Evolutionary conservation across 1,140 invertebrate species (phyloP).

Genomic region (Tetraneura akinire): DNA sequence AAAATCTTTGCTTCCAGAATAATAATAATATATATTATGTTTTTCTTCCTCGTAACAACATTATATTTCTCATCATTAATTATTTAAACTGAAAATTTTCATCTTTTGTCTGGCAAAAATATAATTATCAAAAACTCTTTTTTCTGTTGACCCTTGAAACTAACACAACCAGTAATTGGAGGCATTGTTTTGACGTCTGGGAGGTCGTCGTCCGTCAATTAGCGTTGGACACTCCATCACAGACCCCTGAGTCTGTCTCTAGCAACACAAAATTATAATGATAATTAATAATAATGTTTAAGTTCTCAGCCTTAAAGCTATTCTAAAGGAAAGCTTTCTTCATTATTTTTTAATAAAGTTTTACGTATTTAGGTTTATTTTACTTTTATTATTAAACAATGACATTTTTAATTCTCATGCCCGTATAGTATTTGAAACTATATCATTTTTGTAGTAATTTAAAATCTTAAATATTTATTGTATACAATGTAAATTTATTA

Average conservation of each 20-base stretch:
- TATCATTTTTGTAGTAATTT: no score
- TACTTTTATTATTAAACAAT: not conserved
- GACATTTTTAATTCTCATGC: no score
- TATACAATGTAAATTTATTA: no score
- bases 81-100: slow-evolving; percentile 43
- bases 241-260: not conserved
- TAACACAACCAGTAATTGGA: slow-evolving; percentile 42
- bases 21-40: not conserved
- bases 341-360: slow-evolving; percentile 15
- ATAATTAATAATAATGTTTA: slow-evolving; percentile 45
- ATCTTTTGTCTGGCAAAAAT: slow-evolving; percentile 38
- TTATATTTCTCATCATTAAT: slow-evolving; percentile 32
- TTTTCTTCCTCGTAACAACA: not conserved
- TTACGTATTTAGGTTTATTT: slow-evolving; percentile 12
- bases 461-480: no score
- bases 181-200: slow-evolving; percentile 41
- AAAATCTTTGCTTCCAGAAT: not conserved
- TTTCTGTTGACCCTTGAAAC: slow-evolving; percentile 32
- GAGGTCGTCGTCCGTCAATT: slow-evolving; percentile 48
- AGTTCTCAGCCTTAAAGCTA: not conserved
- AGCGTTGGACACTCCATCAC: slow-evolving; percentile 50
- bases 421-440: no score
- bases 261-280: slow-evolving; percentile 2
- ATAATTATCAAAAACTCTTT: slow-evolving; percentile 42
- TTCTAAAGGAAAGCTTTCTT: slow-evolving; percentile 17